Percentiles rank a stretch among this genome's conserved stretches.
phyloP scores from a whole-genome alignment of 2,797 vertebrate species.

The Sebastes minor region DNA sequence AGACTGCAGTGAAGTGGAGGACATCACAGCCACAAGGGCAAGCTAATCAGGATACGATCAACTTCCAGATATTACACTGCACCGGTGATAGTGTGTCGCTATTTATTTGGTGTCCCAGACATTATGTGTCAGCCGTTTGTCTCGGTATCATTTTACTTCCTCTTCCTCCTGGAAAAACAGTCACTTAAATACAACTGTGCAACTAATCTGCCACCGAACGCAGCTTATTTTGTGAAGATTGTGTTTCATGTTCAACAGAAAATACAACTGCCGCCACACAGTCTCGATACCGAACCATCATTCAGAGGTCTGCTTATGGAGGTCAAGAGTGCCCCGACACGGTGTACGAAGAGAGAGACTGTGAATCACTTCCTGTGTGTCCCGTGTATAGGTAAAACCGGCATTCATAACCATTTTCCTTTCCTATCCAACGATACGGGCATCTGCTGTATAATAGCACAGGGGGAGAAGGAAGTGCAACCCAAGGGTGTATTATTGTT shows the following conservation, averaged over 20 bases:
- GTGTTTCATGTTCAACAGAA: conserved; percentile 75
- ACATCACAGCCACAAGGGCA: conserved; percentile 56
- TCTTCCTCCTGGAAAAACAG: background rate
- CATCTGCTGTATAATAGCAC: background rate
- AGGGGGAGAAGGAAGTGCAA: background rate
- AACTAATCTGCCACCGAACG: background rate
- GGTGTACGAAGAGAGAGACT: conserved; percentile 94
- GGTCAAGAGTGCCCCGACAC: conserved; percentile 95
- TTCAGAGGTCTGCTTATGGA: conserved; percentile 86
- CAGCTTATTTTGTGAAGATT: conserved; percentile 35
- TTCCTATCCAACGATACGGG: background rate
- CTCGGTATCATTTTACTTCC: conserved; percentile 9
- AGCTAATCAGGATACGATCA: conserved; percentile 38
- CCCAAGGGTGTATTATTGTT: background rate
- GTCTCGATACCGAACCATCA: conserved; percentile 89
- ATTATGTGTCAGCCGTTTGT: background rate
- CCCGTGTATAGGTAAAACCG: conserved; percentile 86
- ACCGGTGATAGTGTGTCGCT: background rate
- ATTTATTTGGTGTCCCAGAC: background rate
- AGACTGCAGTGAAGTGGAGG: conserved; percentile 55
- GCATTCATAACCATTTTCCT: background rate
- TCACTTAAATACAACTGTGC: conserved; percentile 10
- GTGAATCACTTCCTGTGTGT: conserved; percentile 88
- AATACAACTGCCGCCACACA: conserved; percentile 86
- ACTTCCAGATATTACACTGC: conserved; percentile 15